Percentiles rank a stretch among this genome's conserved stretches.
These are phyloP conservation scores for Amiota minor DNA, from an alignment of 2,888 invertebrate species.

Conservation along the genomic window DNA sequence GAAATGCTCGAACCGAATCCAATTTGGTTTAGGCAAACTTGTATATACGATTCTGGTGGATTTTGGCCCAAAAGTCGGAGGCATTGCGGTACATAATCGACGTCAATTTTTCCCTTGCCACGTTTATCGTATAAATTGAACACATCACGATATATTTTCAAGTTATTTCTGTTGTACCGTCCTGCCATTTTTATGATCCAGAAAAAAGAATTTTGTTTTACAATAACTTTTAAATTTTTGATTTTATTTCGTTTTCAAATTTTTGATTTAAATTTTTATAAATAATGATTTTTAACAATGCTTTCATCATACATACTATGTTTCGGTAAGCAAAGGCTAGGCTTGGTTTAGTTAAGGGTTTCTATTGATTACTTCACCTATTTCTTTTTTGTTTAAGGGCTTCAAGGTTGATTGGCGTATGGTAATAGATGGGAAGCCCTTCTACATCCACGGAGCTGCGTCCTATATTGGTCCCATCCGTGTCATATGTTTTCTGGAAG, in stretches of 20 bases:
- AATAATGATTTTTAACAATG: too few species aligned
- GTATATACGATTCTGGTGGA: slow-evolving; percentile 11
- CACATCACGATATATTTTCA: background rate
- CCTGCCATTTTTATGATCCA: background rate
- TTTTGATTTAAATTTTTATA: background rate
- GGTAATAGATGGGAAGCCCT: too few species aligned
- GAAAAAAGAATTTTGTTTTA: background rate
- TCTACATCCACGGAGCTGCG: too few species aligned
- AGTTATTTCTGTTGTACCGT: background rate
- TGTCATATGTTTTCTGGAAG: too few species aligned
- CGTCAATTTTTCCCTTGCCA: background rate
- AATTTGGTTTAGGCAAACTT: too few species aligned
- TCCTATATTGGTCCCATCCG: too few species aligned
- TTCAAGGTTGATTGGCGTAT: too few species aligned
- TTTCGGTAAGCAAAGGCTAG: too few species aligned
- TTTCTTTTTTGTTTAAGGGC: too few species aligned
- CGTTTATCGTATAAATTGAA: background rate
- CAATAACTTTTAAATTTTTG: background rate
- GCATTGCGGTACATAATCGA: background rate
- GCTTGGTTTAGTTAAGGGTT: too few species aligned
- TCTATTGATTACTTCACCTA: too few species aligned
- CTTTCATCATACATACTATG: too few species aligned
- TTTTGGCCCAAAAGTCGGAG: background rate
- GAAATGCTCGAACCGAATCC: background rate
- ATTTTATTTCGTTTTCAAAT: background rate